Evolutionary conservation across 2,797 vertebrate genomes (phyloP), one percentile per base, ranked within the genome.

Genomic region (Calcarius lapponicus): DNA sequence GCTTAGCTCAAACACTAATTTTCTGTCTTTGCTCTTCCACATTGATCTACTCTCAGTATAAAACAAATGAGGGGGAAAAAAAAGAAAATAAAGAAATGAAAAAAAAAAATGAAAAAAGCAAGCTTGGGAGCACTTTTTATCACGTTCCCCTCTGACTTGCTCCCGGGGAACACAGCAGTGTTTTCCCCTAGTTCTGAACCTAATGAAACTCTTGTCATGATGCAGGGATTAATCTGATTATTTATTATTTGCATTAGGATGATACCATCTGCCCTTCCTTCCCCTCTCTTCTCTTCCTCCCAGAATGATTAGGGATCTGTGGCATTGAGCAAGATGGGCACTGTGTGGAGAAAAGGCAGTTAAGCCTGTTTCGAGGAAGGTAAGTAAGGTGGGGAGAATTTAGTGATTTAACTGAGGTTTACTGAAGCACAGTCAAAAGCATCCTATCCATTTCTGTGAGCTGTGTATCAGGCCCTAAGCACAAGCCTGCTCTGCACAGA

Each of bases 221-320:
- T 65, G 65, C 65, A 80, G 72, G 50, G 82, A 93, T 92, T 96
- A 93, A 87, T 95, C 75, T 94, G 90, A 69, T 91, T 93, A 91
- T 96, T 96, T 94, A 94, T 95, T 94, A 92, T 95, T 96, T 93
- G 81, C 88, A 86, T 93, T 91, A 95, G 47, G 73, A 88, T 72
- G 72, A 93, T 90, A 92, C 87, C 90, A 95, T 95, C 93, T 95
- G 85, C 93, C 91, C 69, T 93, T 94, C 60, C 34, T 69, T 95
- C 45, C 54, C 38, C 38, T 50, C 58, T 80, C 29, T 40, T 76
- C 43, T 93, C 42, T 67, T 92, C 32, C 53, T 89, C 34, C 28
- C 34, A 69, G 71, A 61, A 50, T 78, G 69, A 90, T 80, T 87
- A 89, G 81, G 56, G 74, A 79, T 83, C 57, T 94, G 51, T 47